Conservation (phyloP, 2,113 vertebrate genomes). For the Sander vitreus region DNA sequence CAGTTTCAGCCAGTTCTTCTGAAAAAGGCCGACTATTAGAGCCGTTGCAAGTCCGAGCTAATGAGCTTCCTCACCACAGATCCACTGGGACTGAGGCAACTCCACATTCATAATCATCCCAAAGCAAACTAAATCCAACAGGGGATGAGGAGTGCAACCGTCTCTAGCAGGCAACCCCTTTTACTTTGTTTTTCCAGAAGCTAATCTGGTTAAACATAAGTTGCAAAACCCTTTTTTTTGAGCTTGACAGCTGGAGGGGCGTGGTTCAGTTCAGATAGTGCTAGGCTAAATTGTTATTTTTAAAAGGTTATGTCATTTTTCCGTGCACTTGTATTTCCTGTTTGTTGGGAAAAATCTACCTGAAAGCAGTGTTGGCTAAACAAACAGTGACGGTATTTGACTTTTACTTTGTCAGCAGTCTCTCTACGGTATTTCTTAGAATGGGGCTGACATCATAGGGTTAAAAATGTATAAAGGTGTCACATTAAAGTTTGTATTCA, state of each 20-base stretch:
- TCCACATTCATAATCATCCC: neutral
- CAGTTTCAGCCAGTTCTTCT: constrained; percentile 3
- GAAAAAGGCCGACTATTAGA: neutral
- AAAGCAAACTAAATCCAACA: constrained; percentile 8
- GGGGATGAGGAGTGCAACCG: neutral
- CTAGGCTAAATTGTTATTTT: neutral
- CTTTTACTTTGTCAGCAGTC: neutral
- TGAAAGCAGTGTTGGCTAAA: neutral
- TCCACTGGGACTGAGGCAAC: neutral
- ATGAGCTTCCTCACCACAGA: neutral
- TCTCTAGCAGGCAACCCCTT: constrained; percentile 41
- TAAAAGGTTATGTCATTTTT: neutral
- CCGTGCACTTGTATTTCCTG: neutral
- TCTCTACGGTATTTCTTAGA: neutral
- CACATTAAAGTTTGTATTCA: neutral
- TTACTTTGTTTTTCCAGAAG: constrained; percentile 9
- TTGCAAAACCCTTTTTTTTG: constrained; percentile 14
- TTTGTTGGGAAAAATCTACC: neutral
- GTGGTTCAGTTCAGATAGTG: neutral
- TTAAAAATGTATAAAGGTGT: neutral
- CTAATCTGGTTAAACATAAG: neutral
- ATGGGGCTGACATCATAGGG: neutral
- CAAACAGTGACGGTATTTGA: neutral
- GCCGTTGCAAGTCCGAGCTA: neutral
- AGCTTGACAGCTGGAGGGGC: neutral